Base-by-base conservation (phyloP, 2,888 invertebrate species). In the Lochmaea crataegi region DNA sequence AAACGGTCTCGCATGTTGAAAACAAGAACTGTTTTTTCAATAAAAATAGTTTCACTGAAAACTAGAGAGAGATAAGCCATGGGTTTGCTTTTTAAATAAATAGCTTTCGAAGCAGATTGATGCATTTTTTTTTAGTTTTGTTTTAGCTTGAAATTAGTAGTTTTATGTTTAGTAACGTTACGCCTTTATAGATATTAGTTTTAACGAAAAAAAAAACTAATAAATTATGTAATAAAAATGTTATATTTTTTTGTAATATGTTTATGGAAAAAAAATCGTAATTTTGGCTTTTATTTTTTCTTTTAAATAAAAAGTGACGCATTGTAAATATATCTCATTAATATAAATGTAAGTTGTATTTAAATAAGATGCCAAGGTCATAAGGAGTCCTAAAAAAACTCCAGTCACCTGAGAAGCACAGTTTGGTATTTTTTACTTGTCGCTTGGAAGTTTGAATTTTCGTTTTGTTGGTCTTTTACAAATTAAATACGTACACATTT, bases 41-140 rank as follows among this genome's bases (percentile, higher is more conserved):
- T 38, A n/a, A 14, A 38, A 32, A 32, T 12, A 1, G n/a, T 2
- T 45, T 4, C 38, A n/a, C 38, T 5, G 60, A 38, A 14, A 32
- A 16, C 1, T 60, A 32, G 32, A 32, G 6, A 32, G 7, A 32
- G 32, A 32, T 32, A 26, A 18, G 57, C 32, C 58, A 58, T 65
- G 56, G 48, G 60, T 71, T 74, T 60, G 74, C 71, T 71, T 68
- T 56, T 32, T 7, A 51, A 60, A 57, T 68, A 56, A 63, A 45
- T 60, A 67, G 74, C 74, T 74, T 74, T 74, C 74, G 74, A 74
- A 74, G 74, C 74, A 74, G 74, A 74, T 67, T 74, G 58, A 71
- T 74, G 74, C 74, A 74, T 71, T 74, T 64, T 67, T n/a, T 67
- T 45, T 45, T 45, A 65, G 51, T 74, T 68, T 64, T 65, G 53